These are phyloP conservation scores for Bombyx mandarina DNA, from an alignment of 1,140 invertebrate genomes.

Conservation along the genomic window DNA sequence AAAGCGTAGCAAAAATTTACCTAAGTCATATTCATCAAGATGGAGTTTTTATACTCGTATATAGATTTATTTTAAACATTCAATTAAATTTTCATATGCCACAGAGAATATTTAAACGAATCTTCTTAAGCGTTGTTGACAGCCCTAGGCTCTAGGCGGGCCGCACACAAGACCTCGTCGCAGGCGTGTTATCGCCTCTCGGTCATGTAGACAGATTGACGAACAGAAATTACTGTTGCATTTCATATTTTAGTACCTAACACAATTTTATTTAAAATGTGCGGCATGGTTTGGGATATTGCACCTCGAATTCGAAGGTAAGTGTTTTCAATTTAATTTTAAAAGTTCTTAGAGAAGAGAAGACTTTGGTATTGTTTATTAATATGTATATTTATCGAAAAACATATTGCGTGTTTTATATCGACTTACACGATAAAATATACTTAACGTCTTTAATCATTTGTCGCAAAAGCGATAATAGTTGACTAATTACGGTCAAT, in stretches of 20 bases:
- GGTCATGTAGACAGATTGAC: slow-evolving; percentile 43
- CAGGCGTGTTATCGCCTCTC: slow-evolving; percentile 52
- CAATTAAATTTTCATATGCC: neutral
- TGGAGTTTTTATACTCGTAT: neutral
- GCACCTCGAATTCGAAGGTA: too few species aligned
- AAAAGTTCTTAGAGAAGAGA: too few species aligned
- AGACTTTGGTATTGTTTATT: too few species aligned
- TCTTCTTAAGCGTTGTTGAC: slow-evolving; percentile 12
- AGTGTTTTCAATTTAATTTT: too few species aligned
- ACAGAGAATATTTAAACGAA: neutral
- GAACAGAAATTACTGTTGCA: slow-evolving; percentile 45
- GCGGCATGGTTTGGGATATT: slow-evolving; percentile 21
- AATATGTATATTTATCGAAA: too few species aligned
- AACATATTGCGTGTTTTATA: too few species aligned
- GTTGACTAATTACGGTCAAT: too few species aligned
- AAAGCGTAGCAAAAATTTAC: too few species aligned
- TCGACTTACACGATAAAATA: too few species aligned
- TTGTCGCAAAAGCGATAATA: too few species aligned
- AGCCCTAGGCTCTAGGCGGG: slow-evolving; percentile 36
- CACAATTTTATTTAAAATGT: slow-evolving; percentile 31
- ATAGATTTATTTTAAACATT: neutral
- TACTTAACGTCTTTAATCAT: too few species aligned
- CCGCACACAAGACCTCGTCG: slow-evolving; percentile 33
- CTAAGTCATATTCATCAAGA: too few species aligned
- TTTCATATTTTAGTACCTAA: slow-evolving; percentile 34